Conservation (phyloP, 2,888 invertebrate genomes). For the Melangyna quadrimaculata region DNA sequence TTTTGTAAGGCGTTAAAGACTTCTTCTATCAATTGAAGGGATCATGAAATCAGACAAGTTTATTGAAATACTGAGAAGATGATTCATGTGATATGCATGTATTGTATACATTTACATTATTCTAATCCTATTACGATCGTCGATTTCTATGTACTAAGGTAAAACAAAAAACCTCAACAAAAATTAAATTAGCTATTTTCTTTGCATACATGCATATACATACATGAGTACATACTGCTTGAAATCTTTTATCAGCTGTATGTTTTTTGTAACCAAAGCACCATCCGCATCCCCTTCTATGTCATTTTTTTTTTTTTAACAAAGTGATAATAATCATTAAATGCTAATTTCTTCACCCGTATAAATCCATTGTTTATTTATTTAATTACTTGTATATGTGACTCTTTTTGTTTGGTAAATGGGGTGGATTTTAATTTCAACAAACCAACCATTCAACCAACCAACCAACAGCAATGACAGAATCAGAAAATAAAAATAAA, state of each 20-base stretch:
- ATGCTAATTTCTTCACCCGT: slow-evolving; percentile 67
- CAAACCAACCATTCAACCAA: neutral
- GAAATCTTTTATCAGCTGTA: neutral
- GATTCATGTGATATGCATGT: too few species aligned
- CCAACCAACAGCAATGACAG: slow-evolving; percentile 20
- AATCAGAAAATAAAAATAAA: neutral
- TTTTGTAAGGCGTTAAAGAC: too few species aligned
- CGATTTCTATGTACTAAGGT: too few species aligned
- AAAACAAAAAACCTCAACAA: too few species aligned
- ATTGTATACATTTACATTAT: too few species aligned
- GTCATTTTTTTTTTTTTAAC: slow-evolving; percentile 4
- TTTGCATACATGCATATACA: too few species aligned
- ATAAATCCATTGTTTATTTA: slow-evolving; percentile 60
- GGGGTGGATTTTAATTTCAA: slow-evolving; percentile 42
- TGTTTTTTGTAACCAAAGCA: neutral
- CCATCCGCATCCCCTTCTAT: neutral
- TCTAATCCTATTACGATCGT: too few species aligned
- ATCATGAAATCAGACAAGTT: too few species aligned
- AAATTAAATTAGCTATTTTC: too few species aligned
- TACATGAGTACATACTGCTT: neutral
- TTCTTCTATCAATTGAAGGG: too few species aligned
- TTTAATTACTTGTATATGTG: slow-evolving; percentile 65
- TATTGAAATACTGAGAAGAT: too few species aligned
- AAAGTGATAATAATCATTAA: slow-evolving; percentile 59
- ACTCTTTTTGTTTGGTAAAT: slow-evolving; percentile 55